phyloP scores from a whole-genome alignment of 2,113 vertebrate genomes.

The Tyrannus savana region DNA sequence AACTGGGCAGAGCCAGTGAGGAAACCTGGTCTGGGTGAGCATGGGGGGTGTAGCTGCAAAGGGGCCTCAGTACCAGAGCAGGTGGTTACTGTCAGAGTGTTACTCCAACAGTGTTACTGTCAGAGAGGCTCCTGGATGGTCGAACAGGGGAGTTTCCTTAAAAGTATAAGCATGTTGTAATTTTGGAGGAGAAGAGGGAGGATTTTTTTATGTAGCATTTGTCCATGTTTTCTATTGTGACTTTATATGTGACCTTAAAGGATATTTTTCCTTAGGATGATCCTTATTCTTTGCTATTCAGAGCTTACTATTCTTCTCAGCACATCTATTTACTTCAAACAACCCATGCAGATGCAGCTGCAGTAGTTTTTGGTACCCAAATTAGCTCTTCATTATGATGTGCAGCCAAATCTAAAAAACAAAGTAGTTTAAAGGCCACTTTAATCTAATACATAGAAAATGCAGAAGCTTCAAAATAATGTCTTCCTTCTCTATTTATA shows the following conservation, averaged over 20 bases:
- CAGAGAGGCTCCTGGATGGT: background rate
- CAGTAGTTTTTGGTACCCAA: background rate
- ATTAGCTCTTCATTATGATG: background rate
- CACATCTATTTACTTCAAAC: background rate
- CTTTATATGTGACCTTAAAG: background rate
- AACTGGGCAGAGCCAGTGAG: fast-evolving
- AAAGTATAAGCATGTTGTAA: background rate
- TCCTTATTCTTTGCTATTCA: background rate
- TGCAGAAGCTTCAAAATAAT: background rate
- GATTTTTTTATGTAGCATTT: background rate
- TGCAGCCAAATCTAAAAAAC: background rate
- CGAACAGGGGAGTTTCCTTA: fast-evolving
- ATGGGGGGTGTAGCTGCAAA: no score
- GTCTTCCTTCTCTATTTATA: background rate
- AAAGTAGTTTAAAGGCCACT: background rate
- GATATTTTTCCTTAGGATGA: background rate
- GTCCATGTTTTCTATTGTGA: background rate
- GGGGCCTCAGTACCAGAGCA: fast-evolving
- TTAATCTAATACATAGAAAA: background rate
- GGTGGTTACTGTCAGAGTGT: no score
- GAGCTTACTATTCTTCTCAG: background rate
- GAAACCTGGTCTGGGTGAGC: background rate
- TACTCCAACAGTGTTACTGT: background rate
- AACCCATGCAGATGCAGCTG: background rate
- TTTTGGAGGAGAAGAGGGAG: background rate